Conservation (phyloP, 1,140 invertebrate genomes). For the Diabrotica virgifera region DNA sequence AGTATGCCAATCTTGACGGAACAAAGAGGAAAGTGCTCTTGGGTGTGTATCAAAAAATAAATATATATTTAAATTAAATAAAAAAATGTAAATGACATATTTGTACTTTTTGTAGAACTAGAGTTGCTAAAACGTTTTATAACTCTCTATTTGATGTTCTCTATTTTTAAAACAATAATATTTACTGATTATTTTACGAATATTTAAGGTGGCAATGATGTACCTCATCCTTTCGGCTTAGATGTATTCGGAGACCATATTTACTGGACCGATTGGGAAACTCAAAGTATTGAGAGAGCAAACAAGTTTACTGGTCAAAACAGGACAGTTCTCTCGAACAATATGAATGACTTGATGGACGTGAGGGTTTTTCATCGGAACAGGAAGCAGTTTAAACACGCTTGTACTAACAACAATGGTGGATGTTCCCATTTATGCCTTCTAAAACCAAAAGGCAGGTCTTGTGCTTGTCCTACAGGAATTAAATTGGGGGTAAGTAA, state of each 20-base stretch:
- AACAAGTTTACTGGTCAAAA: slow-evolving; percentile 72
- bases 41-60: slow-evolving; percentile 48
- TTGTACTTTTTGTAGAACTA: too few relatives aligned
- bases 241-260: slow-evolving; percentile 80
- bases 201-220: slow-evolving; percentile 43
- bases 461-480: slow-evolving; percentile 87
- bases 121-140: too few relatives aligned
- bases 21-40: slow-evolving; percentile 65
- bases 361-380: slow-evolving; percentile 77
- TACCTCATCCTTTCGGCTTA: slow-evolving; percentile 83
- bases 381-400: slow-evolving; percentile 54
- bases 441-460: slow-evolving; percentile 66
- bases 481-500: slow-evolving; percentile 63
- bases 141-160: too few relatives aligned
- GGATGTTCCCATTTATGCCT: slow-evolving; percentile 88
- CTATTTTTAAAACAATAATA: not conserved
- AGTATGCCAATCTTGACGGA: slow-evolving; percentile 79
- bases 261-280: slow-evolving; percentile 87
- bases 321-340: slow-evolving; percentile 60
- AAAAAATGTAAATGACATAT: too few relatives aligned
- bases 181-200: not conserved
- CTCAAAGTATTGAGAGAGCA: slow-evolving; percentile 70
- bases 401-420: slow-evolving; percentile 78
- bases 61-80: too few relatives aligned
- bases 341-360: slow-evolving; percentile 77